Evolutionary conservation across 2,113 vertebrate species (phyloP).

Genomic region (Canis aureus): DNA sequence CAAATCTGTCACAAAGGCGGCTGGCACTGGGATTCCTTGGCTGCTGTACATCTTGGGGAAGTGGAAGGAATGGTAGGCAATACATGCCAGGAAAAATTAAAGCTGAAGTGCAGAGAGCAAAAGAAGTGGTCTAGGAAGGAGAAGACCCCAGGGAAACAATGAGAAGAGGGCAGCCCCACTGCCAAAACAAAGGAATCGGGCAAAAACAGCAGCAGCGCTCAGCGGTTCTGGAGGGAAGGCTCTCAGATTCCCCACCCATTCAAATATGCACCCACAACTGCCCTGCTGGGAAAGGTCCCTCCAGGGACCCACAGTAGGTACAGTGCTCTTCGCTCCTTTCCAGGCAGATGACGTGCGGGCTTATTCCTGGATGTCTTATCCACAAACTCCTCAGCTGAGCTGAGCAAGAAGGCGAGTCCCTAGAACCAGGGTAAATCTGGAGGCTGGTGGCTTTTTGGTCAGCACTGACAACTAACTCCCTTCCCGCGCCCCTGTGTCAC

Average conservation of each 20-base stretch:
- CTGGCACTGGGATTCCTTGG: not conserved
- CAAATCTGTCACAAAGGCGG: slow-evolving; percentile 14
- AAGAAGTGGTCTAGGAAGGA: not conserved
- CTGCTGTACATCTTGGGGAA: not conserved
- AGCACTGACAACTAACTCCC: not conserved
- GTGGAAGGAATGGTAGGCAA: not conserved
- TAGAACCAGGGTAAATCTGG: not conserved
- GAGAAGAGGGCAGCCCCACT: not conserved
- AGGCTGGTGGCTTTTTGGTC: not conserved
- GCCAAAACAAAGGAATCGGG: not conserved
- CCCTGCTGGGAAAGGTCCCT: not conserved
- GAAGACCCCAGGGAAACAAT: not conserved
- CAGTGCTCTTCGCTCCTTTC: not conserved
- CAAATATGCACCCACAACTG: not conserved
- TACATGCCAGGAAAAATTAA: not conserved
- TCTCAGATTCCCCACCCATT: not conserved
- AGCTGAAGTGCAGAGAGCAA: not conserved
- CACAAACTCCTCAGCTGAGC: slow-evolving; percentile 47
- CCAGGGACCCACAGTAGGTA: not conserved
- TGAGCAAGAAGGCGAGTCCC: slow-evolving; percentile 21
- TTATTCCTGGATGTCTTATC: not conserved
- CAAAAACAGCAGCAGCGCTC: not conserved
- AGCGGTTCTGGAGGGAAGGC: not conserved
- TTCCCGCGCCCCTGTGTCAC: not conserved
- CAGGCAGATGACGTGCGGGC: not conserved